Conservation (phyloP, 2,888 invertebrate genomes). For the Steinernema scapterisci region DNA sequence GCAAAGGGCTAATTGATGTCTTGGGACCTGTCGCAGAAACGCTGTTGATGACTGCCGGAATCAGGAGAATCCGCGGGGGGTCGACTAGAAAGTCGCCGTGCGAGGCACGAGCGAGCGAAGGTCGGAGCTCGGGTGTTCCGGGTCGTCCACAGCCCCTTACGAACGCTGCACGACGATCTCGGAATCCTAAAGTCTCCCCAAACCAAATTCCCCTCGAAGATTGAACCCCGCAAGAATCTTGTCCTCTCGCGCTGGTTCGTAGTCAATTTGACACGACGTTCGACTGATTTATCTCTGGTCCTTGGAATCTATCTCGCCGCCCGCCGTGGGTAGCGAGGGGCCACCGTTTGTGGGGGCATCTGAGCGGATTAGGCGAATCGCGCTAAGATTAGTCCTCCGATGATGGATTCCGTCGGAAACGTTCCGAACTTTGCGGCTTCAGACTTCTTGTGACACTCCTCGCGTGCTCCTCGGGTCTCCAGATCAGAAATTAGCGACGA, state of each 20-base stretch:
- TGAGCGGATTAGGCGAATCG: slow-evolving; percentile 6
- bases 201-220: no score
- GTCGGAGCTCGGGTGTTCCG: no score
- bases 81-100: background rate
- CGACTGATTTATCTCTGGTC: slow-evolving; percentile 18
- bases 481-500: no score
- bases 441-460: background rate
- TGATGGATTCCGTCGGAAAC: background rate
- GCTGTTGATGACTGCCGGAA: background rate
- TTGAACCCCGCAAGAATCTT: no score
- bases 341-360: background rate
- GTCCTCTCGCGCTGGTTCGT: background rate
- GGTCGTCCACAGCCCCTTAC: no score
- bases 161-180: background rate
- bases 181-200: background rate
- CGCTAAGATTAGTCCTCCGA: background rate
- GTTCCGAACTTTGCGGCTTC: background rate
- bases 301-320: background rate
- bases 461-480: background rate
- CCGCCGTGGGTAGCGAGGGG: background rate
- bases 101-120: background rate
- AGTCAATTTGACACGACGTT: background rate
- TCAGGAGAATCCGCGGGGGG: background rate
- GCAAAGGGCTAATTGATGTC: background rate
- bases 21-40: no score